Evolutionary conservation across 2,888 invertebrate species (phyloP).

Genomic region (Meandrusa payeni): DNA sequence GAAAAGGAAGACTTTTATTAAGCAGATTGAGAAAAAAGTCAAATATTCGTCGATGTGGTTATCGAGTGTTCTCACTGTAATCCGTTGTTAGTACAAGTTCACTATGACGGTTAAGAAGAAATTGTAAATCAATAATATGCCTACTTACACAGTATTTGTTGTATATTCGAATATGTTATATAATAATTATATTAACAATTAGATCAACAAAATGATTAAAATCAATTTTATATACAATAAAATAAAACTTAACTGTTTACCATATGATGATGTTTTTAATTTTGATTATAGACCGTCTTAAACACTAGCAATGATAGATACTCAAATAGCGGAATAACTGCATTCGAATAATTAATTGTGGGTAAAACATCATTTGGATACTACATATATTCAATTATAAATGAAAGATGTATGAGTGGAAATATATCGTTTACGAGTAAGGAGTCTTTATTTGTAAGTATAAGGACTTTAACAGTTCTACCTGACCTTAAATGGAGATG

Average conservation of each 20-base stretch:
- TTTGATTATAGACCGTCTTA: constrained; percentile 1
- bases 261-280: background rate
- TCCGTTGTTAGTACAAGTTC: constrained; percentile 55
- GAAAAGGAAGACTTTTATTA: no score
- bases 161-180: constrained; percentile 57
- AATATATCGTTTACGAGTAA: no score
- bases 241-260: constrained; percentile 35
- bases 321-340: no score
- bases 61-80: constrained; percentile 45
- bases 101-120: constrained; percentile 57
- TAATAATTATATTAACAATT: constrained; percentile 56
- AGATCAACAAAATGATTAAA: constrained; percentile 60
- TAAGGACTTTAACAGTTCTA: no score
- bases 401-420: no score
- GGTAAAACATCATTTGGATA: no score
- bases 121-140: constrained; percentile 42
- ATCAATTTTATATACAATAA: constrained; percentile 68
- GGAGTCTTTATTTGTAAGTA: no score
- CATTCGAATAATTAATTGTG: no score
- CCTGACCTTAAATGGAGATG: no score
- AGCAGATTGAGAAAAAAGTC: constrained; percentile 25
- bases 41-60: constrained; percentile 44
- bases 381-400: no score
- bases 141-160: constrained; percentile 53
- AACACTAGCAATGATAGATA: constrained; percentile 21